phyloP scores from a whole-genome alignment of 2,888 invertebrate genomes.

The Automeris io region DNA sequence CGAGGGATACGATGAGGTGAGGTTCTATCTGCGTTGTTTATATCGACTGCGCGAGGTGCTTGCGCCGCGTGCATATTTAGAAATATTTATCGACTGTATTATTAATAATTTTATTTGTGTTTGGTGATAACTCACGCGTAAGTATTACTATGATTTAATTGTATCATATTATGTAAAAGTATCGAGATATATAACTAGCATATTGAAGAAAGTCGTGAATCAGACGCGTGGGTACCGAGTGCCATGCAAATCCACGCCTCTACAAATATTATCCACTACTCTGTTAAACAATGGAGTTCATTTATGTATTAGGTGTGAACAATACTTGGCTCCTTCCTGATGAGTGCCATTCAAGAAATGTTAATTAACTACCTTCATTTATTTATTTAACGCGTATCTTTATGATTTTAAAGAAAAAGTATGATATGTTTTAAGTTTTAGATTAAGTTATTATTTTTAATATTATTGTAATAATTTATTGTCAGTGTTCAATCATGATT shows the following conservation, averaged over 20 bases:
- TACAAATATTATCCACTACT: not conserved
- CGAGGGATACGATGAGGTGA: constrained; percentile 82
- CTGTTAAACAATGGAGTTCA: constrained; percentile 18
- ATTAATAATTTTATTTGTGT: not conserved
- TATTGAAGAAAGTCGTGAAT: constrained; percentile 13
- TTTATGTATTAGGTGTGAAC: constrained; percentile 13
- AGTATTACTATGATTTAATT: not conserved
- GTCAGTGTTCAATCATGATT: not conserved
- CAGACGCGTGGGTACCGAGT: constrained; percentile 7
- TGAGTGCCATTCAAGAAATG: not conserved
- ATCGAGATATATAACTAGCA: too few relatives aligned
- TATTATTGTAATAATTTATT: not conserved
- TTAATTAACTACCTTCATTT: constrained; percentile 11
- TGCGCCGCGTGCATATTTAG: constrained; percentile 34
- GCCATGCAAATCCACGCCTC: constrained; percentile 23
- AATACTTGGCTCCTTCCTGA: constrained; percentile 8
- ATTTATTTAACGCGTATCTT: too few relatives aligned
- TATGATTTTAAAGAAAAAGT: too few relatives aligned
- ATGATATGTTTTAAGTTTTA: too few relatives aligned
- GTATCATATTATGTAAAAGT: not conserved
- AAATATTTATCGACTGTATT: constrained; percentile 15
- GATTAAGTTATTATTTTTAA: too few relatives aligned
- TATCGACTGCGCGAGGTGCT: constrained; percentile 38
- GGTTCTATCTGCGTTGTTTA: constrained; percentile 25
- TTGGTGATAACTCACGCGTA: not conserved